phyloP scores from a whole-genome alignment of 2,797 vertebrate genomes.

The Acrocephalus scirpaceus region DNA sequence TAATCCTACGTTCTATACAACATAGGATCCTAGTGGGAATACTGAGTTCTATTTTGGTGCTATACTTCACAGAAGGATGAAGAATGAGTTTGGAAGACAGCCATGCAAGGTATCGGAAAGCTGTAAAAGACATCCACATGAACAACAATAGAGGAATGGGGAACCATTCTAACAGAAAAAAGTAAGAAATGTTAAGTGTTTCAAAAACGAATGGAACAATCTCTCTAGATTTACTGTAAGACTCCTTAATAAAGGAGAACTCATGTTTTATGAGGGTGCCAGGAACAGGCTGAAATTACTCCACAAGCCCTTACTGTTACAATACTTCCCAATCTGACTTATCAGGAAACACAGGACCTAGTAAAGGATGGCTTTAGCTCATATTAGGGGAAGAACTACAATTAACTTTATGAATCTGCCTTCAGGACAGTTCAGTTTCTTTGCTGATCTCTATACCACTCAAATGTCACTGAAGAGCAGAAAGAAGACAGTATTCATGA shows the following conservation, averaged over 20 bases:
- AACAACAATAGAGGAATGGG: background rate
- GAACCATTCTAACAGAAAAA: background rate
- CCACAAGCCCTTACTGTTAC: fast-evolving
- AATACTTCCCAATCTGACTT: background rate
- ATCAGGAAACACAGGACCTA: background rate
- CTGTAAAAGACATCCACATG: fast-evolving
- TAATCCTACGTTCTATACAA: fast-evolving
- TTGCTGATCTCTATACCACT: background rate
- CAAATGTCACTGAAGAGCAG: background rate
- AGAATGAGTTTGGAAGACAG: background rate
- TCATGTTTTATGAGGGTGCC: background rate
- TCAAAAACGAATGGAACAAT: background rate
- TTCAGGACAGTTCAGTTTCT: background rate
- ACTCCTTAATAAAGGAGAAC: background rate
- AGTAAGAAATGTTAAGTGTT: background rate
- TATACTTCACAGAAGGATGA: background rate
- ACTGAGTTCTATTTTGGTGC: background rate
- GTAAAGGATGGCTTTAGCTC: background rate
- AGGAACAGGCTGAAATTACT: background rate
- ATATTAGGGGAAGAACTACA: background rate
- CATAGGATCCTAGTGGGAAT: background rate
- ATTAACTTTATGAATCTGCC: background rate
- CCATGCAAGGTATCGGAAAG: background rate
- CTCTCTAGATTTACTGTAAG: background rate
- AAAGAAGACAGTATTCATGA: background rate